Evolutionary conservation across 2,888 invertebrate genomes (phyloP).

Genomic region (Microplitis deprimator): DNA sequence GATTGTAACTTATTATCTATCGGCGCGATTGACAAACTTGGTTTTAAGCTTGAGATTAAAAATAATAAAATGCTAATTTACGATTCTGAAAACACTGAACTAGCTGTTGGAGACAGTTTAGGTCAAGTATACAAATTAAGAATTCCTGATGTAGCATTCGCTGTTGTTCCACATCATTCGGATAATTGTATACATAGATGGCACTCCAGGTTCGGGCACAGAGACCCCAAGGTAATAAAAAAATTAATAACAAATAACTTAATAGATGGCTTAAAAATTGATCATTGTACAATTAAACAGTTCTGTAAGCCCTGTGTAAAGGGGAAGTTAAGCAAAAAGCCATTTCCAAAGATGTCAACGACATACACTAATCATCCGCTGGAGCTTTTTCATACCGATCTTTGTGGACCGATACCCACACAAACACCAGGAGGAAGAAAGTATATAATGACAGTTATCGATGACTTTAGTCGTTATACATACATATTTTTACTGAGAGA

Average conservation of each 20-base stretch:
- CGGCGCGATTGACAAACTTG: neutral
- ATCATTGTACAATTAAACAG: no score
- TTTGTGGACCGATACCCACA: conserved; percentile 22
- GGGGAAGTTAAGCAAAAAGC: conserved; percentile 1
- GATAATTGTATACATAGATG: no score
- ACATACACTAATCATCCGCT: neutral
- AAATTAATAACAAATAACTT: no score
- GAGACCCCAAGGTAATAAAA: no score
- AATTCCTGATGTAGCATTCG: no score
- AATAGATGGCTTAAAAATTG: no score
- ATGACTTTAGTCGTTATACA: conserved; percentile 28
- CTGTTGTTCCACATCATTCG: neutral
- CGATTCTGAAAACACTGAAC: no score
- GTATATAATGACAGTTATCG: conserved; percentile 29
- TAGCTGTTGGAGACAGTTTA: no score
- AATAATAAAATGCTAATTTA: neutral
- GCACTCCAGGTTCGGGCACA: no score
- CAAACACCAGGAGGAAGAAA: conserved; percentile 13
- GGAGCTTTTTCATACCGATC: conserved; percentile 19
- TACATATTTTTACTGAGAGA: conserved; percentile 9
- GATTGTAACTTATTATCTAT: conserved; percentile 8
- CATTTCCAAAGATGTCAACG: neutral
- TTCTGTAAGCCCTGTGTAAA: neutral
- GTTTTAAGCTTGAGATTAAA: conserved; percentile 17
- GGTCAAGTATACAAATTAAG: no score